Base-by-base conservation (phyloP, 2,113 vertebrate species). In the Sialia sialis region DNA sequence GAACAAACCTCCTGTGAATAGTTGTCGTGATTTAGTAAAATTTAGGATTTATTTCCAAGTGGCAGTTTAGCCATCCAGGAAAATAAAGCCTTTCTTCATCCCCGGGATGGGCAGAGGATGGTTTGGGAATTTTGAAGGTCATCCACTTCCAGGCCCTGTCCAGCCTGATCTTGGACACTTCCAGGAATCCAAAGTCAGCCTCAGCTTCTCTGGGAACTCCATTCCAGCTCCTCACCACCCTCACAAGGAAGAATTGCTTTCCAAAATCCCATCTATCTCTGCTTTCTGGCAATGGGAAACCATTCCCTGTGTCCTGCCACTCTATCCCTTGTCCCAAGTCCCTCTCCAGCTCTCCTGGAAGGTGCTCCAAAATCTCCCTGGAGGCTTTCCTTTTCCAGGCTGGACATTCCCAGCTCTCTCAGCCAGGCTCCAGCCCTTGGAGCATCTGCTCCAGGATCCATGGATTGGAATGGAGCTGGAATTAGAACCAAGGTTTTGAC, bases 331-430 rank as follows among this genome's bases (percentile, higher is more conserved):
- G 2, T 67, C 25, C 51, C 2, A 25, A 30, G 2, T 49, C 20
- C 16, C 13, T 75, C 20, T 75, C 16, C 60, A 75, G 30, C 51
- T 49, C 10, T 75, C 7, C 4, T 49, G 60, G 41, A 66, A 56
- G 1, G 8, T 0, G 15, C 23, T 84, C 16, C 0, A 0, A 9
- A 34, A 0, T 58, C 10, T 66, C 25, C 19, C 16, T 75, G 82
- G 41, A 56, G 0, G 1, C 8, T 66, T 75, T 4, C 0, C 2
- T 43, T 75, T 2, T 49, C 43, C 60, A 58, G 20, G 20, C 43
- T 58, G 60, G 7, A 49, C 13, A 49, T 49, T 85, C 36, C 44
- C 36, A 67, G 6, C 13, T 67, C 26, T 58, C 43, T 19, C 52
- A 85, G 23, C 8, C 5, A 6, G 5, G 1, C 10, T 75, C 9